Evolutionary conservation across 1,140 invertebrate genomes (phyloP).

Genomic region (Leptinotarsa undecemlineata): DNA sequence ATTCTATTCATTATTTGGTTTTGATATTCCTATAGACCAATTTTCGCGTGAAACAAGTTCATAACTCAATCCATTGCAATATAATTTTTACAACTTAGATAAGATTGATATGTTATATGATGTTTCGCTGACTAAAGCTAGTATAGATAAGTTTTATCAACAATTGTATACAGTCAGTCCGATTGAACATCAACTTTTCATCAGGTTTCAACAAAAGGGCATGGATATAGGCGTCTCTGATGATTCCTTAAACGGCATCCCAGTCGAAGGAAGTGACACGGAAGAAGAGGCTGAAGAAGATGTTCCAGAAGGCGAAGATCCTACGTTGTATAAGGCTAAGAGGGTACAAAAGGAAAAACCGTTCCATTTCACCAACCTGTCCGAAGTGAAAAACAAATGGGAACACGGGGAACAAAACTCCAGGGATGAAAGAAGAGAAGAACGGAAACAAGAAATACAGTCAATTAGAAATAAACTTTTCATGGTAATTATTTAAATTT

Average conservation of each 20-base stretch:
- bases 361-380: conserved; percentile 82
- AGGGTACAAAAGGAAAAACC: conserved; percentile 68
- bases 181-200: not conserved
- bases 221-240: conserved; percentile 78
- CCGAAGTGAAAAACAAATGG: conserved; percentile 79
- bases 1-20: not conserved
- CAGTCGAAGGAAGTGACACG: conserved; percentile 65
- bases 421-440: conserved; percentile 73
- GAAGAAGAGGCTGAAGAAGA: conserved; percentile 63
- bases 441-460: conserved; percentile 86
- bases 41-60: too few species aligned
- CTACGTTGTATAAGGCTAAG: conserved; percentile 54
- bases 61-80: too few species aligned
- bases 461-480: conserved; percentile 81
- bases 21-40: not conserved
- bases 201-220: conserved; percentile 77
- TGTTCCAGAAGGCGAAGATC: conserved; percentile 55
- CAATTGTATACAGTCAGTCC: not conserved
- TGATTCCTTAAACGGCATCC: conserved; percentile 73
- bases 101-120: too few species aligned
- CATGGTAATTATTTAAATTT: conserved; percentile 62
- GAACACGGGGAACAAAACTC: conserved; percentile 67
- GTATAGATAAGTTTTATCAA: not conserved
- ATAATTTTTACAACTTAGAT: too few species aligned
- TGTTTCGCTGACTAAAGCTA: too few species aligned